Conservation (phyloP, 2,888 invertebrate genomes). For the Ectropis crepuscularia region DNA sequence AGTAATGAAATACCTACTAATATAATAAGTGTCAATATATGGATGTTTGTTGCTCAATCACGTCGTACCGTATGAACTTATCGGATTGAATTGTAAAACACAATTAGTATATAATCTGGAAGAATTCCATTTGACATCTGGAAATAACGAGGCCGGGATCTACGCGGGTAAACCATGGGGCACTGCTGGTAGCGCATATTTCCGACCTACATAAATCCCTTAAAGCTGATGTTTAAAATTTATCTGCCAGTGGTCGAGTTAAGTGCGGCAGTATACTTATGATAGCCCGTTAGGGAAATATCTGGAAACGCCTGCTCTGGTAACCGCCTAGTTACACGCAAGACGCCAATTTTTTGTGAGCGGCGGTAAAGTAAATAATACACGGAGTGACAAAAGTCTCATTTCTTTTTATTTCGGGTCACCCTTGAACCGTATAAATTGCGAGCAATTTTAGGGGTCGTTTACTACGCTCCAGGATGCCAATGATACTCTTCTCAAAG, state of each 20-base stretch:
- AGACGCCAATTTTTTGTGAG: constrained; percentile 53
- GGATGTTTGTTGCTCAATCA: too few relatives aligned
- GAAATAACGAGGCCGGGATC: too few relatives aligned
- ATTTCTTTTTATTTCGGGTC: constrained; percentile 75
- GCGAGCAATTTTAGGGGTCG: constrained; percentile 78
- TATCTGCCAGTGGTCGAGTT: constrained; percentile 45
- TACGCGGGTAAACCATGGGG: too few relatives aligned
- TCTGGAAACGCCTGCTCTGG: constrained; percentile 45
- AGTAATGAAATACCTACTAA: constrained; percentile 26
- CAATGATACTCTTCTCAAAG: constrained; percentile 71
- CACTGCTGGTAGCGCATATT: constrained; percentile 12
- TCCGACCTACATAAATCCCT: constrained; percentile 43
- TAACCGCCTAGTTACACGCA: constrained; percentile 46
- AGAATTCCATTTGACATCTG: too few relatives aligned
- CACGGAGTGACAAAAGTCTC: constrained; percentile 76
- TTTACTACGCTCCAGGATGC: constrained; percentile 75
- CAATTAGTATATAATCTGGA: too few relatives aligned
- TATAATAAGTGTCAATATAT: too few relatives aligned
- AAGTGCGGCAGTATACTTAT: constrained; percentile 50
- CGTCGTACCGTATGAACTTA: too few relatives aligned
- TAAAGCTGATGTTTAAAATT: constrained; percentile 45
- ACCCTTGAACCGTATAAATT: constrained; percentile 80
- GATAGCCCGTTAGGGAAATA: constrained; percentile 55
- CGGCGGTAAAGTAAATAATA: constrained; percentile 68
- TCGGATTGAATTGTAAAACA: too few relatives aligned